These are phyloP conservation scores for Hipposideros larvatus DNA, from an alignment of 2,797 vertebrate species.

Conservation along the genomic window DNA sequence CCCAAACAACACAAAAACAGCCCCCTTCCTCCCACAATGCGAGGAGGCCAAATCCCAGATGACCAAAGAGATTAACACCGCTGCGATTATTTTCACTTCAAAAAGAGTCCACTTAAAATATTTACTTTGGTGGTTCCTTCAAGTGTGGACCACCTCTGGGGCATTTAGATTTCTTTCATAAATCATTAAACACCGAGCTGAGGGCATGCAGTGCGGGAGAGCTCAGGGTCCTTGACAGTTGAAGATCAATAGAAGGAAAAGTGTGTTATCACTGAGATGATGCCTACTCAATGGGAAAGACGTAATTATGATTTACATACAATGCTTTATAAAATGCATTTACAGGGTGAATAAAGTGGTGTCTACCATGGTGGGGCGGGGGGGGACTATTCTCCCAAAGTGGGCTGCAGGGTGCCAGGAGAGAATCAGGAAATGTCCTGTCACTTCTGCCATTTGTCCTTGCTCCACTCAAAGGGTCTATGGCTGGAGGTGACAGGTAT, in stretches of 20 bases:
- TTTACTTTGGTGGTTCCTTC: conserved; percentile 69
- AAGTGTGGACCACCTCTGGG: conserved; percentile 55
- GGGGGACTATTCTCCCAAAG: background rate
- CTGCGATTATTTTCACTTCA: conserved; percentile 79
- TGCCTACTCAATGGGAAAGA: background rate
- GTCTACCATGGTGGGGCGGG: background rate
- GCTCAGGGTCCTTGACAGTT: conserved; percentile 1
- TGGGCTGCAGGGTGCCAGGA: background rate
- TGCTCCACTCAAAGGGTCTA: background rate
- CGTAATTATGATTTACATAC: background rate
- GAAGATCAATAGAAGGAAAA: conserved; percentile 43
- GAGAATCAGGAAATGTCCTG: background rate
- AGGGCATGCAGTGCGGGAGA: background rate
- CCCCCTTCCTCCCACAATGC: background rate
- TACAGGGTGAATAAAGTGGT: background rate
- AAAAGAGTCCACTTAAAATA: conserved; percentile 72
- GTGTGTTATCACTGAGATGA: background rate
- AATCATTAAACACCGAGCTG: conserved; percentile 64
- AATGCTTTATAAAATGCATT: background rate
- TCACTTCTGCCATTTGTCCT: background rate
- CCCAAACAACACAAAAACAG: background rate
- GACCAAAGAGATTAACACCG: conserved; percentile 55
- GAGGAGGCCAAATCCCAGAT: background rate
- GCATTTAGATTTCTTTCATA: conserved; percentile 61
- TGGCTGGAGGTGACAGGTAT: conserved; percentile 4